Conservation (phyloP, 2,797 vertebrate genomes). For the Falco novaeseelandiae region DNA sequence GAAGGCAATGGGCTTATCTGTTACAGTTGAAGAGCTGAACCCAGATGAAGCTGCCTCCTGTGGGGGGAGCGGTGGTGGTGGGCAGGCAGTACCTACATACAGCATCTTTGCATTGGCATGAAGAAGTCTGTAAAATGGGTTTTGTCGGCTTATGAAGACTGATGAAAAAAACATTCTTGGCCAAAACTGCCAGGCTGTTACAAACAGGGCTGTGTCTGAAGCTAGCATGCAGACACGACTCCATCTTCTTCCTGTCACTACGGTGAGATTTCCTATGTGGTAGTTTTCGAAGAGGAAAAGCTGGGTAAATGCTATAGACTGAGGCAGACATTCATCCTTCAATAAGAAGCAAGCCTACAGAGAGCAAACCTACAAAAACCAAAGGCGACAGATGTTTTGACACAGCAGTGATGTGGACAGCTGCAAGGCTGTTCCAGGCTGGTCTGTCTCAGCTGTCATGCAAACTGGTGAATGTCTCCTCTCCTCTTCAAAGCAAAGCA, state of each 20-base stretch:
- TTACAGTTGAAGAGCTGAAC: background rate
- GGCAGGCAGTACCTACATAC: fast-evolving
- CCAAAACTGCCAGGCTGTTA: background rate
- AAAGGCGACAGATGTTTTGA: background rate
- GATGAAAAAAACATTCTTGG: background rate
- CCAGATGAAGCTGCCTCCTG: background rate
- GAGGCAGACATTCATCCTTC: background rate
- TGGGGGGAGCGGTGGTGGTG: too few species aligned
- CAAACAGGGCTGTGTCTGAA: background rate
- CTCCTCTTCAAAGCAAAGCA: background rate
- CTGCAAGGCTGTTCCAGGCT: background rate
- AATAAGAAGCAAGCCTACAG: background rate
- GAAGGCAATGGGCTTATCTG: background rate
- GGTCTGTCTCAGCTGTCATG: background rate
- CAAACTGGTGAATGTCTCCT: background rate
- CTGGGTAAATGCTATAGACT: background rate
- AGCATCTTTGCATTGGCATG: background rate
- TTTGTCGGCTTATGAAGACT: background rate
- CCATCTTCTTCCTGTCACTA: background rate
- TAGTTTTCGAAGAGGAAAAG: background rate
- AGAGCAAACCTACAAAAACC: background rate
- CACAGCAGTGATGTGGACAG: background rate
- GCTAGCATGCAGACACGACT: background rate
- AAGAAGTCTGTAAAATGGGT: background rate
- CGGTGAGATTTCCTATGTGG: background rate